phyloP scores from a whole-genome alignment of 2,888 invertebrate species.

The Epinotia brunnichana region DNA sequence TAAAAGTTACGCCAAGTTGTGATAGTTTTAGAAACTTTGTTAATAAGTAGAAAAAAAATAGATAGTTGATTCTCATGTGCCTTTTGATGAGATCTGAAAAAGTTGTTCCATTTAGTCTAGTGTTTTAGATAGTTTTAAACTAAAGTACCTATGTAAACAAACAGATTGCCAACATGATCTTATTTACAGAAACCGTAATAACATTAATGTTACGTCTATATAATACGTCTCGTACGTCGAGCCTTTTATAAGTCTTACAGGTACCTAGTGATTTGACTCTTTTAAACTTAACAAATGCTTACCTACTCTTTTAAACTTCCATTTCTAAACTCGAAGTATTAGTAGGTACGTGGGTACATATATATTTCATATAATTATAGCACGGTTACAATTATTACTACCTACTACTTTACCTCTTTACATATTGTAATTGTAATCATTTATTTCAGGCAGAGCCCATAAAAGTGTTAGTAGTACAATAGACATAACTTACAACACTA shows the following conservation, averaged over 20 bases:
- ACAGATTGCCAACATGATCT: constrained; percentile 19
- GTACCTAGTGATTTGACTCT: neutral
- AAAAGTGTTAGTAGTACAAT: no score
- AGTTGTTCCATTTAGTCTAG: constrained; percentile 6
- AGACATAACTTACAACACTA: no score
- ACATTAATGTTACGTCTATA: neutral
- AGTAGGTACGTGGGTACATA: no score
- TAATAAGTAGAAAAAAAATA: constrained; percentile 14
- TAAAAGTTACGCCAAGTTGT: constrained; percentile 33
- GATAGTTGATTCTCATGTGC: constrained; percentile 23
- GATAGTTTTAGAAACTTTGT: constrained; percentile 23
- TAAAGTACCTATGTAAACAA: constrained; percentile 3
- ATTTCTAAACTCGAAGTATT: neutral
- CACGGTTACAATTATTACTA: no score
- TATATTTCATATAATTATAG: no score
- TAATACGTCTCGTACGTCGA: no score
- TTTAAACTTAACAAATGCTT: constrained; percentile 4
- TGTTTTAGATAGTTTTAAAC: neutral
- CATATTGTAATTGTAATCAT: no score
- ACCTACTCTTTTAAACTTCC: neutral
- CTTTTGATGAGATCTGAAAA: constrained; percentile 25
- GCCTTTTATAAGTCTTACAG: neutral
- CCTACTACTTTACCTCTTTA: neutral
- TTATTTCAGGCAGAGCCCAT: no score
- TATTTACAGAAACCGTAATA: constrained; percentile 2